These are phyloP conservation scores for Masticophis lateralis DNA, from an alignment of 2,797 vertebrate genomes.

Conservation along the genomic window DNA sequence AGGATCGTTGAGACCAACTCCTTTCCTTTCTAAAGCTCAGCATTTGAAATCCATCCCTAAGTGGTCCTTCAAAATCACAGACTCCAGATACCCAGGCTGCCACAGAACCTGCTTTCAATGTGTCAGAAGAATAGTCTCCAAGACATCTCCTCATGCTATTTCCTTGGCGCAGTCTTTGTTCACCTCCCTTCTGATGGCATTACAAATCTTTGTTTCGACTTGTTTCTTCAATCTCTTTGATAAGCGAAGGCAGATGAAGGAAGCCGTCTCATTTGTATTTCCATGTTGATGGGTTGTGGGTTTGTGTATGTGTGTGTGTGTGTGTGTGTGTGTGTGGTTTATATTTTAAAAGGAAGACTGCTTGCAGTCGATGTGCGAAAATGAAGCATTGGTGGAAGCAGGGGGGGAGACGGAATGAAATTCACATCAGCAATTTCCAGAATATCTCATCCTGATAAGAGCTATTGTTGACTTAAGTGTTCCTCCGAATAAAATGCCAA, in stretches of 20 bases:
- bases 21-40: too few relatives aligned
- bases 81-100: too few relatives aligned
- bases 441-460: slow-evolving; percentile 53
- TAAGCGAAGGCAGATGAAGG: slow-evolving; percentile 40
- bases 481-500: slow-evolving; percentile 63
- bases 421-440: slow-evolving; percentile 62
- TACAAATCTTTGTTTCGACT: slow-evolving; percentile 55
- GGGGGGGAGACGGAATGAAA: slow-evolving; percentile 47
- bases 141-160: not conserved
- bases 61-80: not conserved
- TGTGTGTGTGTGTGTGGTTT: not conserved
- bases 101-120: not conserved
- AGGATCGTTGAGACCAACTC: not conserved
- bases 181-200: slow-evolving; percentile 26
- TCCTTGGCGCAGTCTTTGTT: slow-evolving; percentile 23
- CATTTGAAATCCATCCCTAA: not conserved
- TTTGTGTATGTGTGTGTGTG: not conserved
- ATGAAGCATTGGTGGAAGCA: not conserved
- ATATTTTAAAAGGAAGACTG: slow-evolving; percentile 14
- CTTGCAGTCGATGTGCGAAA: slow-evolving; percentile 36
- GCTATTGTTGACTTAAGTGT: slow-evolving; percentile 58
- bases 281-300: not conserved
- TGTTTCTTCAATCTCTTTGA: slow-evolving; percentile 37
- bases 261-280: slow-evolving; percentile 11
- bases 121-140: not conserved